Percentiles rank a stretch among this genome's conserved stretches.
These are phyloP conservation scores for Centropus unirufus DNA, from an alignment of 2,113 vertebrate species.

Conservation along the genomic window DNA sequence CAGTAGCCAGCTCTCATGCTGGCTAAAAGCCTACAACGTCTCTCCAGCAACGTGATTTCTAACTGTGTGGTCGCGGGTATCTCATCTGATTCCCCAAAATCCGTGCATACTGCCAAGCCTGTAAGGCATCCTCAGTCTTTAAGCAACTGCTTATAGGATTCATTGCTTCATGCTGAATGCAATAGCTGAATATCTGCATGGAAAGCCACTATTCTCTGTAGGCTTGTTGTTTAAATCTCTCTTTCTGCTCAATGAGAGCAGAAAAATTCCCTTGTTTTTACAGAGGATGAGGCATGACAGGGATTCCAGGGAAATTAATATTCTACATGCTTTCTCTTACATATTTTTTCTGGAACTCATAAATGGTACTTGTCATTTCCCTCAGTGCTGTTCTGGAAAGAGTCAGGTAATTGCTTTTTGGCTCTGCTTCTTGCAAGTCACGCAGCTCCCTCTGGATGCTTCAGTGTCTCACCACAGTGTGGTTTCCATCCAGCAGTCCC, in stretches of 20 bases:
- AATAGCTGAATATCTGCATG: not conserved
- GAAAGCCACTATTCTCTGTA: not conserved
- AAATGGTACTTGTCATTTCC: not conserved
- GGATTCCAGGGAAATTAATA: not conserved
- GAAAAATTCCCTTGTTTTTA: not conserved
- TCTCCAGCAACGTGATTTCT: not conserved
- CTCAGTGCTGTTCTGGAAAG: not conserved
- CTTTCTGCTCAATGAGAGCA: not conserved
- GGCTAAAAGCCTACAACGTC: not conserved
- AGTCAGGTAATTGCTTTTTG: not conserved
- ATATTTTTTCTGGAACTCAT: not conserved
- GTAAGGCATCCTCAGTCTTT: not conserved
- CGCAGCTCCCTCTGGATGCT: not conserved
- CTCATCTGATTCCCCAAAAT: not conserved
- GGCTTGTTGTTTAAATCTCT: not conserved
- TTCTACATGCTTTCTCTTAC: not conserved
- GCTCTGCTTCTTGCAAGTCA: not conserved
- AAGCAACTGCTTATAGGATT: not conserved
- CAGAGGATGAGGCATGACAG: not conserved
- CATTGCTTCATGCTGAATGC: not conserved
- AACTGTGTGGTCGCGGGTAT: fast-evolving
- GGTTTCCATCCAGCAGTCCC: not conserved
- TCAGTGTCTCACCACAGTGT: not conserved
- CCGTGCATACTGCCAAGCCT: not conserved
- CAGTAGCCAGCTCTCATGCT: fast-evolving